Conservation (phyloP, 2,113 vertebrate species). For the Lagopus leucura region DNA sequence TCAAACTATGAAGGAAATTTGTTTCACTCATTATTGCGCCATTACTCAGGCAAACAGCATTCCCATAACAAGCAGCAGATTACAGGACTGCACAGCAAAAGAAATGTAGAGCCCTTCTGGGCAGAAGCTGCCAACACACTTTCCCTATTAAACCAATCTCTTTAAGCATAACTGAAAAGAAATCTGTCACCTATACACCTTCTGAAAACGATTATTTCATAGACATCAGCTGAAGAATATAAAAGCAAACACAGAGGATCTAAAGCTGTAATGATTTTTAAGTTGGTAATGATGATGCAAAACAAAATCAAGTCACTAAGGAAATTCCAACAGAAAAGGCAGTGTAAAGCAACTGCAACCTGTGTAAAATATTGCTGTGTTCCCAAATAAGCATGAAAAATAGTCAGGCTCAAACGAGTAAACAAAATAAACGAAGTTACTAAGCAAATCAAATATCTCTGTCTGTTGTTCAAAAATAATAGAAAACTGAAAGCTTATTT, state of each 20-base stretch:
- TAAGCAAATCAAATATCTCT: neutral
- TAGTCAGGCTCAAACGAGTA: constrained; percentile 19
- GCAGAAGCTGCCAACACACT: constrained; percentile 21
- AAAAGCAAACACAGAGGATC: constrained; percentile 43
- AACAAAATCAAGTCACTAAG: constrained; percentile 33
- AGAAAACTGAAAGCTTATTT: neutral
- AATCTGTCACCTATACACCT: constrained; percentile 25
- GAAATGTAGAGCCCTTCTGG: neutral
- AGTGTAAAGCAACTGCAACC: neutral
- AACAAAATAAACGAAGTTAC: neutral
- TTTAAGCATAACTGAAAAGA: constrained; percentile 37
- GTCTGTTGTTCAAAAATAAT: neutral
- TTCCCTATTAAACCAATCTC: constrained; percentile 54
- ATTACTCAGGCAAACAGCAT: neutral
- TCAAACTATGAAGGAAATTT: neutral
- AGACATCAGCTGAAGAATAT: constrained; percentile 50
- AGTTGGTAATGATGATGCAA: constrained; percentile 14
- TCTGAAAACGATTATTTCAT: constrained; percentile 38
- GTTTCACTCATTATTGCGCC: constrained; percentile 25
- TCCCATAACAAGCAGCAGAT: constrained; percentile 31
- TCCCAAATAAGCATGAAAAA: constrained; percentile 13
- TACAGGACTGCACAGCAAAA: constrained; percentile 12
- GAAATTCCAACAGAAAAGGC: neutral
- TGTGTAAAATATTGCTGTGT: neutral
- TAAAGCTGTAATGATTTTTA: constrained; percentile 30